Percentiles rank a stretch among this genome's conserved stretches.
Conservation (phyloP, 2,113 vertebrate genomes). For the Hepsetus odoe region DNA sequence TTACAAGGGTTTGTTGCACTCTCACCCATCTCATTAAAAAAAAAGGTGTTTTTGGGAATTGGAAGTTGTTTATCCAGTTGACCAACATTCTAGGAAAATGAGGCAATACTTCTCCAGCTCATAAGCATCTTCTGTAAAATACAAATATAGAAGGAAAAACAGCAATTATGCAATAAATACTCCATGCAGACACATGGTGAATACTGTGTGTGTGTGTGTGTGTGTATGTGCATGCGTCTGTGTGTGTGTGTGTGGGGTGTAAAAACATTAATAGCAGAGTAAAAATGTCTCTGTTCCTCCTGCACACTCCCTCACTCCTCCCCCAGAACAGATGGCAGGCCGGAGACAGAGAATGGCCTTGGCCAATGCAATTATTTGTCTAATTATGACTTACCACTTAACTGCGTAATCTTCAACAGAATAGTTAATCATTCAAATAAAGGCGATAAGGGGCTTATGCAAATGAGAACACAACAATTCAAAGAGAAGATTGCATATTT, state of each 20-base stretch:
- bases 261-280: slow-evolving; percentile 31
- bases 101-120: no score
- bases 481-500: slow-evolving; percentile 58
- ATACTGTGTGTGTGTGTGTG: neutral
- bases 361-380: slow-evolving; percentile 98
- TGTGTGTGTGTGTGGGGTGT: slow-evolving; percentile 41
- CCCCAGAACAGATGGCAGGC: slow-evolving; percentile 88
- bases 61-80: no score
- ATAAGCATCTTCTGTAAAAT: no score
- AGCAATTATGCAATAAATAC: neutral
- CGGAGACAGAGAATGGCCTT: slow-evolving; percentile 86
- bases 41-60: neutral
- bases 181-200: neutral
- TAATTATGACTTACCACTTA: slow-evolving; percentile 98
- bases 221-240: slow-evolving; percentile 42
- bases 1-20: no score
- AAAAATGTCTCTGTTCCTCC: slow-evolving; percentile 31
- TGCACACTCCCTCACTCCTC: slow-evolving; percentile 58
- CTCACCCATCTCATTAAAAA: neutral
- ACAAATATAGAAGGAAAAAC: no score
- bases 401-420: slow-evolving; percentile 90
- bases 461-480: slow-evolving; percentile 75
- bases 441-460: slow-evolving; percentile 90
- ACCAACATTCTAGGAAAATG: no score
- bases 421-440: slow-evolving; percentile 89